These are phyloP conservation scores for Apis laboriosa DNA, from an alignment of 1,140 invertebrate species.

Conservation along the genomic window DNA sequence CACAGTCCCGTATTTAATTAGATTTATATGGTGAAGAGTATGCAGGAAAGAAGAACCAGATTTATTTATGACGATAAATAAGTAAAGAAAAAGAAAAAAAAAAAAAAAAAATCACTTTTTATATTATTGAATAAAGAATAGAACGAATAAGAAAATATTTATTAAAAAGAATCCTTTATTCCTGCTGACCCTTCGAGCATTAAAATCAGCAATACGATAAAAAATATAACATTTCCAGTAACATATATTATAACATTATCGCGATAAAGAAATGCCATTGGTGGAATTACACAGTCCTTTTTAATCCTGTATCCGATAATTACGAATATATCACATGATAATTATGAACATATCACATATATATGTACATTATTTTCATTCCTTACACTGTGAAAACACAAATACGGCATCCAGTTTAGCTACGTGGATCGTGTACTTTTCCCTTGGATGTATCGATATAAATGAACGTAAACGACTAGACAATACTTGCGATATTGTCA, in stretches of 20 bases:
- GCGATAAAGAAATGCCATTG: slow-evolving; percentile 49
- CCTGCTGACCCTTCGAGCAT: slow-evolving; percentile 10
- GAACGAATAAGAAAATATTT: neutral
- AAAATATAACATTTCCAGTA: slow-evolving; percentile 27
- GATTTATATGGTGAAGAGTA: neutral
- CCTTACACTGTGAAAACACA: slow-evolving; percentile 44
- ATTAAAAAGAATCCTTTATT: slow-evolving; percentile 20
- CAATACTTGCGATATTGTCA: slow-evolving; percentile 54
- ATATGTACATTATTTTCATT: slow-evolving; percentile 41
- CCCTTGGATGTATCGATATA: slow-evolving; percentile 32
- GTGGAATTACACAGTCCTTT: slow-evolving; percentile 50
- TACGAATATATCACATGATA: slow-evolving; percentile 56
- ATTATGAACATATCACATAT: slow-evolving; percentile 59
- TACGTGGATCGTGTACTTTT: slow-evolving; percentile 16
- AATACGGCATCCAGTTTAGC: slow-evolving; percentile 29
- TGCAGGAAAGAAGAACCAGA: slow-evolving; percentile 34
- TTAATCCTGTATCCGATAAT: slow-evolving; percentile 37
- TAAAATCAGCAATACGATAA: slow-evolving; percentile 31
- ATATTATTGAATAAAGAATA: neutral
- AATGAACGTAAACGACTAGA: slow-evolving; percentile 64
- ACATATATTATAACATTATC: slow-evolving; percentile 5
- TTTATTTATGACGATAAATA: neutral
- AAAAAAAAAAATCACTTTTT: no score
- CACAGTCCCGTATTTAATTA: slow-evolving; percentile 37
- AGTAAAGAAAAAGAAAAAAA: neutral